Conservation (phyloP, 2,797 vertebrate species). For the Scomberomorus guttatus region DNA sequence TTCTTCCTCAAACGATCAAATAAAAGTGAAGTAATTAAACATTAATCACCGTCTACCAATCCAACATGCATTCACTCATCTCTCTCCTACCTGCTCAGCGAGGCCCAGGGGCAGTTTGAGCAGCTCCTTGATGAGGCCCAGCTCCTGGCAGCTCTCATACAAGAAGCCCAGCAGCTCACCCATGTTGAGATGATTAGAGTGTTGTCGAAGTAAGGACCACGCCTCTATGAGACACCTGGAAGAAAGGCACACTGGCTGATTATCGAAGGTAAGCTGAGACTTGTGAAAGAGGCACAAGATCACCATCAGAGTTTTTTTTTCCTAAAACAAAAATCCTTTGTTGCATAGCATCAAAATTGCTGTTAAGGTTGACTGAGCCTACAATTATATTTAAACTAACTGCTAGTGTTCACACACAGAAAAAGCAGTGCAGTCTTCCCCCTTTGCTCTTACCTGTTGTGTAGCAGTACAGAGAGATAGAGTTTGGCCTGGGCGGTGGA, state of each 20-base stretch:
- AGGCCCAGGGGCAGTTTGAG: constrained; percentile 92
- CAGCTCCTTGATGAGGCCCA: constrained; percentile 93
- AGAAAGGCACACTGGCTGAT: not conserved
- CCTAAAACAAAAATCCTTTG: not conserved
- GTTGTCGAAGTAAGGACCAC: constrained; percentile 90
- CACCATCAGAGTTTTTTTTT: not conserved
- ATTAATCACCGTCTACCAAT: not conserved
- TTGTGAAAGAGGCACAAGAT: not conserved
- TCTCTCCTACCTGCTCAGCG: constrained; percentile 88
- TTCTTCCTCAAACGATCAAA: too few species aligned
- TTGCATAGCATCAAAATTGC: not conserved
- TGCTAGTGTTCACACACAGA: not conserved
- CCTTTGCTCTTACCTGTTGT: constrained; percentile 88
- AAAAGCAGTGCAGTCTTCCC: not conserved
- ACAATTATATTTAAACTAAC: not conserved
- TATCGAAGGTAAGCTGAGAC: not conserved
- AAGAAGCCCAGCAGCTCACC: constrained; percentile 90
- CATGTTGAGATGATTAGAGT: constrained; percentile 86
- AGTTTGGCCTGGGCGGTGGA: constrained; percentile 88
- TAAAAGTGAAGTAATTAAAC: too few species aligned
- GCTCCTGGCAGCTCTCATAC: constrained; percentile 93
- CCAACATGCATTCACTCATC: not conserved
- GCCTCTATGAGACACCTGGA: constrained; percentile 94
- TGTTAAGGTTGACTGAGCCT: not conserved
- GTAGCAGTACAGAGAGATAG: constrained; percentile 91